These are phyloP conservation scores for Monopis laevigella DNA, from an alignment of 2,888 invertebrate genomes.

Conservation along the genomic window DNA sequence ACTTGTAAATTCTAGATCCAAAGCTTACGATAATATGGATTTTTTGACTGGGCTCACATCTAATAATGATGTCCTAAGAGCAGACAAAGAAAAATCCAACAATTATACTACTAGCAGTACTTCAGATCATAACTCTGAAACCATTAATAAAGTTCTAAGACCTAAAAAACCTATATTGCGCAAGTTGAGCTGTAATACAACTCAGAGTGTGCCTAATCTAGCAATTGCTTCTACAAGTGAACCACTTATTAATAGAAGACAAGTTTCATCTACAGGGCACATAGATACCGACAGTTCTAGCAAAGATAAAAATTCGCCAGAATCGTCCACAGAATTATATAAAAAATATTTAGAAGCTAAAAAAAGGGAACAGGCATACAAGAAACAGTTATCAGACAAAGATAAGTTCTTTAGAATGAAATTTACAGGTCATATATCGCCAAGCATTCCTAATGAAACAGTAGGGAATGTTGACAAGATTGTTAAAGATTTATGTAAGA, in stretches of 20 bases:
- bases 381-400: constrained; percentile 47
- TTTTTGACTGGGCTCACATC: constrained; percentile 55
- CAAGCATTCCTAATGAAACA: constrained; percentile 25
- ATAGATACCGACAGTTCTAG: constrained; percentile 42
- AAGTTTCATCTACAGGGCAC: constrained; percentile 30
- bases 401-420: constrained; percentile 52
- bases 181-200: too few relatives aligned
- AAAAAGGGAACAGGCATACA: constrained; percentile 45
- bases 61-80: constrained; percentile 33
- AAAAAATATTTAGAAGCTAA: constrained; percentile 49
- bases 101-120: constrained; percentile 46
- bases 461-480: constrained; percentile 39
- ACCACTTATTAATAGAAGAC: constrained; percentile 6
- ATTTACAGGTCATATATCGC: constrained; percentile 37
- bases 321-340: constrained; percentile 52
- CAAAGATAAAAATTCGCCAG: constrained; percentile 38
- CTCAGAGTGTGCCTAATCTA: constrained; percentile 56
- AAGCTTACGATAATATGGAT: constrained; percentile 63
- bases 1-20: constrained; percentile 67
- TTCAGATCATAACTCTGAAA: constrained; percentile 39
- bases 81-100: constrained; percentile 21
- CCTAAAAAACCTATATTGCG: constrained; percentile 56
- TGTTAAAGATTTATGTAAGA: constrained; percentile 52
- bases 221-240: constrained; percentile 19
- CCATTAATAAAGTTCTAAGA: constrained; percentile 26